These are phyloP conservation scores for Glyphotaelius pellucidus DNA, from an alignment of 2,888 invertebrate genomes.

Conservation along the genomic window DNA sequence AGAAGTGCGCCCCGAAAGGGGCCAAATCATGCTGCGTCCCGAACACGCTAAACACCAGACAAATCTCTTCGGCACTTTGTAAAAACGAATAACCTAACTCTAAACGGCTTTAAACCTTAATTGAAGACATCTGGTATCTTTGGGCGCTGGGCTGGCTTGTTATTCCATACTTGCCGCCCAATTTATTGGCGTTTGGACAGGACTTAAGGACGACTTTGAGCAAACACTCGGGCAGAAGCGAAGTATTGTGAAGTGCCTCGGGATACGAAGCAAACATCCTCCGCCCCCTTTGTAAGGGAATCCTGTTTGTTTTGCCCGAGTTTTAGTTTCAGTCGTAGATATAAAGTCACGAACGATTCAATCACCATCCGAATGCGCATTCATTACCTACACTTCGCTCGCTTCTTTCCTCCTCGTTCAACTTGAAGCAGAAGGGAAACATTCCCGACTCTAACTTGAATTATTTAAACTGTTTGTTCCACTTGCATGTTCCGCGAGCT, in stretches of 20 bases:
- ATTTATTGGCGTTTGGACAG: conserved; percentile 30
- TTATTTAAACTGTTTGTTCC: conserved; percentile 2
- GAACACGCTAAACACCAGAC: background rate
- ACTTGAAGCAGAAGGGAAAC: background rate
- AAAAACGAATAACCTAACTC: background rate
- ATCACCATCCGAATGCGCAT: conserved; percentile 44
- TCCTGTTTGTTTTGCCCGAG: conserved; percentile 29
- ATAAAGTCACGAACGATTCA: conserved; percentile 39
- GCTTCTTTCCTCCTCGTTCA: background rate
- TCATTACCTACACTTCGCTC: conserved; percentile 20
- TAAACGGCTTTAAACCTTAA: background rate
- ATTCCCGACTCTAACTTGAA: background rate
- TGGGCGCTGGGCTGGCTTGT: background rate
- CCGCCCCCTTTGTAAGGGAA: conserved; percentile 17
- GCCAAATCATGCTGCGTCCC: conserved; percentile 31
- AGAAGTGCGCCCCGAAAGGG: conserved; percentile 21
- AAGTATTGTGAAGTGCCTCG: conserved; percentile 24
- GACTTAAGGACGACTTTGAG: conserved; percentile 46
- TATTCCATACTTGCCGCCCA: conserved; percentile 1
- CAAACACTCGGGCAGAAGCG: conserved; percentile 22
- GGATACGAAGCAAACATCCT: conserved; percentile 35
- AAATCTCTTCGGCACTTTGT: background rate
- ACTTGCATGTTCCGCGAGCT: background rate
- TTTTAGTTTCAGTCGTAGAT: conserved; percentile 4
- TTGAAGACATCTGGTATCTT: background rate